Percentiles rank a stretch among this genome's conserved stretches.
These are phyloP conservation scores for Beroe ovata DNA, from an alignment of 37 sponge, comb jelly and placozoan genomes.

Conservation along the genomic window DNA sequence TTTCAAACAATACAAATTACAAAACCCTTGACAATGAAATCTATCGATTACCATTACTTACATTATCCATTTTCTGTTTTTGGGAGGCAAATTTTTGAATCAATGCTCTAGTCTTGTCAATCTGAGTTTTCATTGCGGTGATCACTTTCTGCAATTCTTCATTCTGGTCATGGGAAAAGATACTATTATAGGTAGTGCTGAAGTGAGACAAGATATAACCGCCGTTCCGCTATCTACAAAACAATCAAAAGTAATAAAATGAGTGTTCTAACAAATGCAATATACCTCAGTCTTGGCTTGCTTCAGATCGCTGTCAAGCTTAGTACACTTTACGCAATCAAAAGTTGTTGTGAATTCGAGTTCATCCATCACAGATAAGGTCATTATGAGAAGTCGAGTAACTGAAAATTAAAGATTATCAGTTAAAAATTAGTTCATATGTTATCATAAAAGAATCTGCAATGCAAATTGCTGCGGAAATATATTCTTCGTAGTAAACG, in stretches of 20 bases:
- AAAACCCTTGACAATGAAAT: no score
- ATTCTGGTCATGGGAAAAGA: no score
- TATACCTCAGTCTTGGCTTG: conserved; percentile 1
- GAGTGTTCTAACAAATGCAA: no score
- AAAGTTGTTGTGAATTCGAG: neutral
- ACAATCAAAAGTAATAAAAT: no score
- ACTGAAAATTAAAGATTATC: neutral
- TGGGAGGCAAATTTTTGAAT: conserved; percentile 43
- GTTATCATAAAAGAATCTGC: no score
- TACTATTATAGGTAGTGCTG: no score
- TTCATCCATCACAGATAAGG: conserved; percentile 46
- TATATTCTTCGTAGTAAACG: no score
- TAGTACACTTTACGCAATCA: conserved; percentile 17
- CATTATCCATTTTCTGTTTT: conserved; percentile 52
- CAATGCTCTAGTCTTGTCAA: neutral
- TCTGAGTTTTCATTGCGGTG: conserved; percentile 7
- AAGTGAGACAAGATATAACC: no score
- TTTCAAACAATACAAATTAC: no score
- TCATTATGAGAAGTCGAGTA: conserved; percentile 65
- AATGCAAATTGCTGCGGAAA: no score
- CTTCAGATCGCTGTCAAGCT: conserved; percentile 18
- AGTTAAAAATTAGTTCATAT: no score
- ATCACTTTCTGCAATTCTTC: conserved; percentile 11
- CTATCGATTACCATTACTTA: neutral
- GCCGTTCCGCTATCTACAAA: no score